Percentiles rank a stretch among this genome's conserved stretches.
Conservation (phyloP, 2,888 invertebrate genomes). For the Trichopoda pennipes region DNA sequence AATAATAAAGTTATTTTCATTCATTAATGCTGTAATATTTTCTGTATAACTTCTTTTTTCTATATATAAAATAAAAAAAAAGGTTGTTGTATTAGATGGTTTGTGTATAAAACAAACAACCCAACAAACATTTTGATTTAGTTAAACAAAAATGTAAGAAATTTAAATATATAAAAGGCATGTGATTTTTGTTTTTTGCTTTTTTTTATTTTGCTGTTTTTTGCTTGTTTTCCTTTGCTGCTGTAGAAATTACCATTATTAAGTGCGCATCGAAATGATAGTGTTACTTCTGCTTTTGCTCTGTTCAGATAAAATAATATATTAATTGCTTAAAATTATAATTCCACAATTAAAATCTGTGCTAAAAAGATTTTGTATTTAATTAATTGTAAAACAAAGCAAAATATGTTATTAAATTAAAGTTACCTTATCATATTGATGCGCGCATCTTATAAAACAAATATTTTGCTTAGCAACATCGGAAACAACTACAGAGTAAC, state of each 20-base stretch:
- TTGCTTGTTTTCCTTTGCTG: neutral
- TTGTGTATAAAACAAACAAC: neutral
- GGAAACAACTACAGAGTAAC: constrained; percentile 18
- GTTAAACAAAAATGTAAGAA: no score
- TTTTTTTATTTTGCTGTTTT: neutral
- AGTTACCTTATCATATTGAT: neutral
- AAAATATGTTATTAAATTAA: neutral
- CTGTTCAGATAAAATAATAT: neutral
- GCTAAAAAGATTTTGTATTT: no score
- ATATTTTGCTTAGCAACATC: constrained; percentile 58
- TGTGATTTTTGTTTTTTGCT: no score
- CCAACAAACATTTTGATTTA: constrained; percentile 11
- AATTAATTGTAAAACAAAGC: neutral
- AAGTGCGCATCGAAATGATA: neutral
- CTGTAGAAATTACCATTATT: neutral
- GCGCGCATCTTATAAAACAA: neutral
- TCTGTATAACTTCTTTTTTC: constrained; percentile 25
- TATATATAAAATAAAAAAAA: neutral
- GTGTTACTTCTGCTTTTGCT: neutral
- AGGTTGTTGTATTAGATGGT: constrained; percentile 7
- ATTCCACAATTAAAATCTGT: neutral
- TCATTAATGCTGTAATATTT: constrained; percentile 26
- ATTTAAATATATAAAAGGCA: no score
- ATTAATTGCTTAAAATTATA: neutral
- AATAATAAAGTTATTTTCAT: constrained; percentile 34